Percentiles rank a stretch among this genome's conserved stretches.
Evolutionary conservation across 2,113 vertebrate genomes (phyloP).

Genomic region (Austrofundulus limnaeus): DNA sequence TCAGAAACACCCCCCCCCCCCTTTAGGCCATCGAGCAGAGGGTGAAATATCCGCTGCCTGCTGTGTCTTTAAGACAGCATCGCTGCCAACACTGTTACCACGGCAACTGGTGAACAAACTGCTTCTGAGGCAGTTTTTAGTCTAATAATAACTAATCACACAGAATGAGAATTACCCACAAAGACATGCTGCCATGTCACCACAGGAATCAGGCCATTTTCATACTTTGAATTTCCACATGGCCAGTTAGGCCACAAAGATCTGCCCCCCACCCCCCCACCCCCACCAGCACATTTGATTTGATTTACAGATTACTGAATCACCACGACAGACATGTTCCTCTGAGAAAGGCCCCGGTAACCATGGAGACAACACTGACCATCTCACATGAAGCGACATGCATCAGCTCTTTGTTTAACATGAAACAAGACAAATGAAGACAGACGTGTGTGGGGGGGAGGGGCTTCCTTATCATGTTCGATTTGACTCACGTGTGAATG

Average conservation of each 20-base stretch:
- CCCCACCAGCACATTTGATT: neutral
- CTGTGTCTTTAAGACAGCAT: slow-evolving; percentile 83
- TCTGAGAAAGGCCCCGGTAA: slow-evolving; percentile 37
- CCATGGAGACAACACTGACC: slow-evolving; percentile 54
- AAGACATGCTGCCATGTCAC: slow-evolving; percentile 57
- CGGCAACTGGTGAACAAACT: slow-evolving; percentile 88
- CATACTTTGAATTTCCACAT: slow-evolving; percentile 4
- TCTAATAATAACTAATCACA: slow-evolving; percentile 91
- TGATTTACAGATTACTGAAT: slow-evolving; percentile 5
- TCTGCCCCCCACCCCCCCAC: neutral
- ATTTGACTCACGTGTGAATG: slow-evolving; percentile 36
- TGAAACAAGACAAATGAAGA: neutral
- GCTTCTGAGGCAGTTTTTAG: slow-evolving; percentile 83
- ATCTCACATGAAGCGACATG: slow-evolving; percentile 43
- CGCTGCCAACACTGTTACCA: slow-evolving; percentile 87
- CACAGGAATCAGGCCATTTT: slow-evolving; percentile 52
- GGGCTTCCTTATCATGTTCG: slow-evolving; percentile 10
- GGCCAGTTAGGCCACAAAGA: neutral
- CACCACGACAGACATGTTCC: slow-evolving; percentile 26
- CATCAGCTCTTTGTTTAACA: slow-evolving; percentile 12
- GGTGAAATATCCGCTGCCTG: slow-evolving; percentile 27
- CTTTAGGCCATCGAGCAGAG: slow-evolving; percentile 47
- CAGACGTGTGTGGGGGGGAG: neutral
- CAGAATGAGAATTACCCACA: slow-evolving; percentile 77
- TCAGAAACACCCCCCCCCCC: neutral